These are phyloP conservation scores for Drosophila carrolli DNA, from an alignment of 1,140 invertebrate genomes.

Conservation along the genomic window DNA sequence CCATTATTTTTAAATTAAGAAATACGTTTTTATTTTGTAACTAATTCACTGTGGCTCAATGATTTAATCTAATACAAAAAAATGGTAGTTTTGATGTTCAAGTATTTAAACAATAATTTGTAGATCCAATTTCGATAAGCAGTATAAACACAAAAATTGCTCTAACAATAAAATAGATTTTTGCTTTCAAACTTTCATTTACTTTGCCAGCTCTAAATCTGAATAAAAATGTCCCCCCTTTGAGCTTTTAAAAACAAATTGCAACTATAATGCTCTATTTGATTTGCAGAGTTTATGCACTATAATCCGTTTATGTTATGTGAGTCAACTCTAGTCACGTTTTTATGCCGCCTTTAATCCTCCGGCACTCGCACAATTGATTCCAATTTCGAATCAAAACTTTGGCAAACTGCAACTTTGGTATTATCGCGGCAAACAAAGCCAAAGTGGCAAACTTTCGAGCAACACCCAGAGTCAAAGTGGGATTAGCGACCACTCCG, in stretches of 20 bases:
- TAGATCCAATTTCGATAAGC: too few species aligned
- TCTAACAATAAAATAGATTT: too few species aligned
- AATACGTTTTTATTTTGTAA: too few species aligned
- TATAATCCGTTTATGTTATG: not conserved
- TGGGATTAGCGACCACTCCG: conserved; percentile 11
- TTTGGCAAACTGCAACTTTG: conserved; percentile 42
- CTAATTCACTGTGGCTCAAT: too few species aligned
- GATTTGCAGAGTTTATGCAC: conserved; percentile 11
- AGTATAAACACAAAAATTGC: too few species aligned
- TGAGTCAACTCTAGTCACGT: conserved; percentile 22
- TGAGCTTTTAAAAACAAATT: not conserved
- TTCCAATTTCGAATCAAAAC: conserved; percentile 40
- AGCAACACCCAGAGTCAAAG: conserved; percentile 20
- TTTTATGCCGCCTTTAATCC: conserved; percentile 17
- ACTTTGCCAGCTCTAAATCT: not conserved
- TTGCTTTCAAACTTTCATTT: too few species aligned
- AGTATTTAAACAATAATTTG: too few species aligned
- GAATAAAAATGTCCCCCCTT: not conserved
- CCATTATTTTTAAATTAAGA: too few species aligned
- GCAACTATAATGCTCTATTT: not conserved
- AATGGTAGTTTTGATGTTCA: too few species aligned
- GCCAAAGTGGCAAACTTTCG: conserved; percentile 45
- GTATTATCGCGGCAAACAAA: conserved; percentile 35
- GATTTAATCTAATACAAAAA: too few species aligned
- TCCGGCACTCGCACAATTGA: conserved; percentile 31